Evolutionary conservation across 2,888 invertebrate species (phyloP).

Genomic region (Tetropium fuscum): DNA sequence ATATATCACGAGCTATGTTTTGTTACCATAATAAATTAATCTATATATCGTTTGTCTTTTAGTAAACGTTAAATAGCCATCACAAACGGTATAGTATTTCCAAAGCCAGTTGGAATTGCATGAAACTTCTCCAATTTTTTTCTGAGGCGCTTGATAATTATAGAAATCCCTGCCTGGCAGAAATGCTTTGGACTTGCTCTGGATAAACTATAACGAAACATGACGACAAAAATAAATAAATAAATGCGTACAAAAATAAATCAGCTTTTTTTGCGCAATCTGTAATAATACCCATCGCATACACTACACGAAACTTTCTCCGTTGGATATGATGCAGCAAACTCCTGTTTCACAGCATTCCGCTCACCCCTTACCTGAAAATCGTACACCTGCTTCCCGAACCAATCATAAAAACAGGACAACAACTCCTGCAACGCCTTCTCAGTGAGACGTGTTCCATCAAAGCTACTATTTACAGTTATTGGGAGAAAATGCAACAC

Average conservation of each 20-base stretch:
- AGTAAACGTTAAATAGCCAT: too few relatives aligned
- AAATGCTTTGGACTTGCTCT: too few relatives aligned
- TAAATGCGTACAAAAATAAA: background rate
- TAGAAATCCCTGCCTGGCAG: too few relatives aligned
- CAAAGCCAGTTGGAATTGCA: too few relatives aligned
- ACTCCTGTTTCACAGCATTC: slow-evolving; percentile 17
- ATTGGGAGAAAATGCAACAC: slow-evolving; percentile 39
- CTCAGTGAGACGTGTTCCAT: slow-evolving; percentile 29
- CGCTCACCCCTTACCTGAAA: slow-evolving; percentile 29
- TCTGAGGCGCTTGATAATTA: too few relatives aligned
- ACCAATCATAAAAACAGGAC: slow-evolving; percentile 43
- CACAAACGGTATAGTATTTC: too few relatives aligned
- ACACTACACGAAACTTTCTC: slow-evolving; percentile 35
- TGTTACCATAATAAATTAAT: too few relatives aligned
- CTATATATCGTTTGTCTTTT: too few relatives aligned
- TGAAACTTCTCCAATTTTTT: too few relatives aligned
- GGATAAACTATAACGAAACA: too few relatives aligned
- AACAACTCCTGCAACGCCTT: slow-evolving; percentile 44
- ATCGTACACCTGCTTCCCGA: slow-evolving; percentile 38
- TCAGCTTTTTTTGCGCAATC: background rate
- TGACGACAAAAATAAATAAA: too few relatives aligned
- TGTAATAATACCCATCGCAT: slow-evolving; percentile 46
- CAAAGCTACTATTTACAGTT: slow-evolving; percentile 35
- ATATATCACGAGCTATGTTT: too few relatives aligned
- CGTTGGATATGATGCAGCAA: slow-evolving; percentile 32